Base-by-base conservation (phyloP, 1,140 invertebrate genomes). In the Euura saliciscinereae region DNA sequence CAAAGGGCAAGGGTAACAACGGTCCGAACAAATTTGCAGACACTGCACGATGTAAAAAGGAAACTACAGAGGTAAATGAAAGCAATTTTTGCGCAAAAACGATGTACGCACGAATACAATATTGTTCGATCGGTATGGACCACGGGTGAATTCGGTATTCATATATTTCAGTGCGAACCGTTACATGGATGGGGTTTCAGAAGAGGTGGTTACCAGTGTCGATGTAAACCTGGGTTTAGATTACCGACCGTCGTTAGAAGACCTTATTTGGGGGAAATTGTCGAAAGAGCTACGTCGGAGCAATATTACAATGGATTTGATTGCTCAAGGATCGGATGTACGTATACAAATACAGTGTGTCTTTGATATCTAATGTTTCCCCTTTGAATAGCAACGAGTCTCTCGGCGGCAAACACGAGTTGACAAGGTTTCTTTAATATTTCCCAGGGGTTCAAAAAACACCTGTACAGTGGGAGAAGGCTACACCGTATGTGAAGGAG, bases 121-220 rank as follows among this genome's bases (percentile, higher is more conserved):
- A 10, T 28, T 13, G 11, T 13, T 70, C 65, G 68, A n/a, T 70
- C 65, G 11, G 67, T 46, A 13, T 0, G 43, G 72, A 74, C 28
- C 13, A 73, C 42, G 65, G 59, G 64, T 73, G 71, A 70, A 74
- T 71, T 8, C 43, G 28, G 13, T 44, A 70, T 70, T 70, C 6
- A 11, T 44, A 77, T 74, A 77, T 89, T 88, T 66, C 81, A 97
- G 94, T 99, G 98, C 89, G 98, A 99, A 88, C 98, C 98, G 0
- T 85, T 99, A 43, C 93, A 98, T 83, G 98, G 98, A 4, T 99
- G 94, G 93, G 98, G 98, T 45, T 98, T 98, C 82, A 89, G 96
- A 75, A 90, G 98, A 82, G 98, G 98, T 71, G 98, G 97, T 43
- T 99, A 99, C 87, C 96, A 98, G 83, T 99, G 96, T 85, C 90